phyloP scores from a whole-genome alignment of 2,888 invertebrate genomes.

The Autographa pulchrina region DNA sequence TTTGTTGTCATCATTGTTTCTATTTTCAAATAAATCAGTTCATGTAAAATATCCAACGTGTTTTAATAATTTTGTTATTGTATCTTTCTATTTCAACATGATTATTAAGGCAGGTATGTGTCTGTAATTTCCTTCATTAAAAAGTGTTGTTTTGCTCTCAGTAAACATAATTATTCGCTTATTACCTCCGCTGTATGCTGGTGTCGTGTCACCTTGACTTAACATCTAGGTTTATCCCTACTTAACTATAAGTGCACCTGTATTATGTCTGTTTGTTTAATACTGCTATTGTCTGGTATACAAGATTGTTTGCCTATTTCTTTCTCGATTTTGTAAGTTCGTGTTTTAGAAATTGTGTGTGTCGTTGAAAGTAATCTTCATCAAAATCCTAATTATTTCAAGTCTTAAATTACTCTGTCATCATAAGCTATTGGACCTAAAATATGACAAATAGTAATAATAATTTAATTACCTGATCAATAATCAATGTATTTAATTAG shows the following conservation, averaged over 20 bases:
- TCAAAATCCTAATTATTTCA: too few species aligned
- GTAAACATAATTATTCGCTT: constrained; percentile 52
- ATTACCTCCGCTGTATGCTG: constrained; percentile 38
- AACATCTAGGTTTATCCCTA: constrained; percentile 46
- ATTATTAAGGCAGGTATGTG: neutral
- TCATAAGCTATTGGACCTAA: too few species aligned
- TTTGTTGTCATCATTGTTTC: too few species aligned
- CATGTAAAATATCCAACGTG: too few species aligned
- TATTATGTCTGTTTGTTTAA: neutral
- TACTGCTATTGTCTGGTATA: neutral
- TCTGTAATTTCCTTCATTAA: constrained; percentile 35
- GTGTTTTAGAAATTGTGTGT: neutral
- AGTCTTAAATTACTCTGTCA: too few species aligned
- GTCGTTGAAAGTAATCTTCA: neutral
- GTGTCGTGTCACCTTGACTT: constrained; percentile 48
- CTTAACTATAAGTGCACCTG: constrained; percentile 17
- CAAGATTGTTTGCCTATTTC: neutral
- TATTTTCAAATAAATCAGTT: too few species aligned
- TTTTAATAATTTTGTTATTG: neutral
- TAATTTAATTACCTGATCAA: neutral
- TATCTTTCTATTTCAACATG: neutral
- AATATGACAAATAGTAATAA: neutral
- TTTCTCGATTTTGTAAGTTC: neutral
- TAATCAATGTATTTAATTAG: neutral
- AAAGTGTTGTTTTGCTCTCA: constrained; percentile 48